phyloP scores from a whole-genome alignment of 1,140 invertebrate species.

The Heliconius hewitsoni region DNA sequence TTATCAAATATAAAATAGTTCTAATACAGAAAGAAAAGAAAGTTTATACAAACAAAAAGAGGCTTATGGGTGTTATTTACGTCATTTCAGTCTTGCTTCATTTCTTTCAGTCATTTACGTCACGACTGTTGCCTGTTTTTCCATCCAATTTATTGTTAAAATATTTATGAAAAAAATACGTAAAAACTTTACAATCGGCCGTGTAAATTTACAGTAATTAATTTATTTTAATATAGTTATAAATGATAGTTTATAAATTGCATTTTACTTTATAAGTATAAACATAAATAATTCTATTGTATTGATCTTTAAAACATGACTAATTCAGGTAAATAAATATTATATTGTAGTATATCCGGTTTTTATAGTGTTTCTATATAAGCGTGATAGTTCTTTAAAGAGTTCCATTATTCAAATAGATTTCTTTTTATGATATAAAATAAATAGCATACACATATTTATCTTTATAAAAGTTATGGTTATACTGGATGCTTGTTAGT shows the following conservation, averaged over 20 bases:
- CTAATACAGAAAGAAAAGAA: no score
- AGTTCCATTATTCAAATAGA: not conserved
- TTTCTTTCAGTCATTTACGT: constrained; percentile 25
- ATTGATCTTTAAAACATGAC: no score
- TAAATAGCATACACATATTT: not conserved
- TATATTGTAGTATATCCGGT: not conserved
- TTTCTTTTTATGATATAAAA: not conserved
- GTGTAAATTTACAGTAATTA: constrained; percentile 1
- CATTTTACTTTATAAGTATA: not conserved
- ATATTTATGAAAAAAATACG: constrained; percentile 34
- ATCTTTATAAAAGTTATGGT: constrained; percentile 25
- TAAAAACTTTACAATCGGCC: constrained; percentile 12
- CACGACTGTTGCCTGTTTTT: constrained; percentile 21
- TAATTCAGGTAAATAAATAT: not conserved
- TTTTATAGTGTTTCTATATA: not conserved
- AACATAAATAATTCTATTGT: no score
- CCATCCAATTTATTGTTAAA: constrained; percentile 26
- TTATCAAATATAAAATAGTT: no score
- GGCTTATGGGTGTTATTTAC: constrained; percentile 5
- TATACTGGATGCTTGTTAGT: constrained; percentile 36
- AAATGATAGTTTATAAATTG: not conserved
- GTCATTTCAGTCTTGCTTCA: no score
- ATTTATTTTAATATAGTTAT: not conserved
- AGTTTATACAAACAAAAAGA: no score
- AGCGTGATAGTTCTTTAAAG: not conserved